Base-by-base conservation (phyloP, 2,888 invertebrate genomes). In the Troilus luridus region DNA sequence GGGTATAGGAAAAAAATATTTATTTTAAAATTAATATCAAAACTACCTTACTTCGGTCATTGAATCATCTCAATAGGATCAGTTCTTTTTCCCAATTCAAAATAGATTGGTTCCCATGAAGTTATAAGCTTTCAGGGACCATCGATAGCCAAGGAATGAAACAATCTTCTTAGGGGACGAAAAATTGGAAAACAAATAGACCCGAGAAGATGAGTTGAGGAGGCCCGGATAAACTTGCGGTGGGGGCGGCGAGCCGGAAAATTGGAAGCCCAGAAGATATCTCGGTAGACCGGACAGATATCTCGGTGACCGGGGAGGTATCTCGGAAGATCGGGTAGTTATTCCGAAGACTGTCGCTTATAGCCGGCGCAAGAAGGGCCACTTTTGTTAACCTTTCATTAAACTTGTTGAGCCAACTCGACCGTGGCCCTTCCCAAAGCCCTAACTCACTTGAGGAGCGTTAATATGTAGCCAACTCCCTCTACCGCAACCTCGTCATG, bases 341-440 rank as follows among this genome's bases (percentile, higher is more conserved):
- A 41, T 54, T 41, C 41, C 41, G 41, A 41, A 58, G n/a, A n/a
- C 56, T 41, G n/a, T n/a, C 19, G 85, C 85, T 58, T 85, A 21
- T 21, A 56, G 12, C 41, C 85, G 54, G 21, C 21, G 56, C n/a
- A 0, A n/a, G 12, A 0, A n/a, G 21, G 21, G 85, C 54, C 85
- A 85, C 85, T 85, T 85, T 85, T 85, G 85, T 85, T 85, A 85
- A 85, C 85, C 85, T 85, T 85, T 85, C 85, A 85, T 85, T 85
- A 85, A 85, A 85, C 85, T 85, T 85, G 56, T 21, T 21, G 41
- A 56, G 56, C 56, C 56, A 14, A 85, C 85, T 85, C 85, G 85
- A 85, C 85, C 85, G 85, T 85, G 27, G 3, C 56, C 0, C n/a
- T 85, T 14, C 85, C 56, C 85, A 85, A 85, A 85, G 85, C 85